Percentiles rank a stretch among this genome's conserved stretches.
phyloP scores from a whole-genome alignment of 2,113 vertebrate species.

The Calyptomena viridis region DNA sequence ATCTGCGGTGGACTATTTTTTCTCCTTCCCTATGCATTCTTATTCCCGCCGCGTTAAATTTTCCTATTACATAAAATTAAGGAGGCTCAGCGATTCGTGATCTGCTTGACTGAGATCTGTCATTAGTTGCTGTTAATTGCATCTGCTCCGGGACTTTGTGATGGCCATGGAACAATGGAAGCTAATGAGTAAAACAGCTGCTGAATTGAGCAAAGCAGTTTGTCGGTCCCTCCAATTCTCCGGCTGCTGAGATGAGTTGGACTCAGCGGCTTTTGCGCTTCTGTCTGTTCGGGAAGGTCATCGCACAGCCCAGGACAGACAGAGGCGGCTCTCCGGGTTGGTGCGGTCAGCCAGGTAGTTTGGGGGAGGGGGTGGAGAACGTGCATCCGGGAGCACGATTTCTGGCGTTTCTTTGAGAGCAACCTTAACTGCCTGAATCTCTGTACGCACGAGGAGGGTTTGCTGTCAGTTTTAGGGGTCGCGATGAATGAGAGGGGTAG shows the following conservation, averaged over 20 bases:
- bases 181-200: constrained; percentile 34
- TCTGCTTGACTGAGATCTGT: background rate
- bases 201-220: background rate
- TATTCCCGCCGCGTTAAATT: background rate
- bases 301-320: background rate
- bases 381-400: background rate
- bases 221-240: background rate
- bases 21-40: background rate
- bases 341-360: background rate
- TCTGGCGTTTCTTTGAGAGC: background rate
- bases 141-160: background rate
- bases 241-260: background rate
- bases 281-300: constrained; percentile 38
- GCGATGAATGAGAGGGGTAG: background rate
- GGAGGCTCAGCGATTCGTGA: background rate
- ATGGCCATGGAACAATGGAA: background rate
- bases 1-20: background rate
- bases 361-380: background rate
- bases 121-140: constrained; percentile 15
- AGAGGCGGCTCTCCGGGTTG: background rate
- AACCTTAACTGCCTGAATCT: background rate
- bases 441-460: background rate
- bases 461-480: background rate
- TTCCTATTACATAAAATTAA: constrained; percentile 5
- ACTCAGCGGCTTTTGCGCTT: background rate